Percentiles rank a stretch among this genome's conserved stretches.
Evolutionary conservation across 2,888 invertebrate genomes (phyloP).

Genomic region (Chrysina gloriosa): DNA sequence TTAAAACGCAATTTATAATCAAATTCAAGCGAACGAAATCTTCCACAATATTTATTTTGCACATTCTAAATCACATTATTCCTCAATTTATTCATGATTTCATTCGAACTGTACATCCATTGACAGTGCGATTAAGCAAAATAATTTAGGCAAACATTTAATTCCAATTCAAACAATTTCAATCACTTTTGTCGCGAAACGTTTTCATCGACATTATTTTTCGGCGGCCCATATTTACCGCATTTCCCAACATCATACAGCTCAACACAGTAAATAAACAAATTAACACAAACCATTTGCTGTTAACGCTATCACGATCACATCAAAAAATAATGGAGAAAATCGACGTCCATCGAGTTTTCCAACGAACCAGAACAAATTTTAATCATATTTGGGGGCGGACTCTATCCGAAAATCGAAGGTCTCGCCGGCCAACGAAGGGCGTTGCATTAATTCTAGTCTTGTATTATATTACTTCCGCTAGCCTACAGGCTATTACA

Average conservation of each 20-base stretch:
- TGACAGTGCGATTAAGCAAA: no score
- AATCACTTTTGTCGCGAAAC: no score
- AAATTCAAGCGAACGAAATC: background rate
- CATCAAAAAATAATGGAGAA: conserved; percentile 9
- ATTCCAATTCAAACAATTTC: no score
- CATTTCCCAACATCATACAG: background rate
- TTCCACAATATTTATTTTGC: no score
- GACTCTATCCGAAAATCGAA: conserved; percentile 34
- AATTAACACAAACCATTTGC: conserved; percentile 25
- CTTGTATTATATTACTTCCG: conserved; percentile 46
- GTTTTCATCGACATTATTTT: no score
- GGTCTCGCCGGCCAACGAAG: conserved; percentile 38
- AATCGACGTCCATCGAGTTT: background rate
- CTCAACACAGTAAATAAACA: conserved; percentile 9
- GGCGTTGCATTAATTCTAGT: conserved; percentile 44
- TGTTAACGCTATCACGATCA: background rate
- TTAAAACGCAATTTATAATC: background rate
- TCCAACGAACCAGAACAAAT: conserved; percentile 39
- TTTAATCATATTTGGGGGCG: conserved; percentile 43
- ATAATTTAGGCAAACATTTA: no score
- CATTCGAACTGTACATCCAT: no score
- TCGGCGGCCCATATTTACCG: no score
- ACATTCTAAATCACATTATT: no score
- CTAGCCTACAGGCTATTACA: conserved; percentile 44
- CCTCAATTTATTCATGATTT: no score